phyloP scores from a whole-genome alignment of 2,888 invertebrate genomes.

The Hedya salicella region DNA sequence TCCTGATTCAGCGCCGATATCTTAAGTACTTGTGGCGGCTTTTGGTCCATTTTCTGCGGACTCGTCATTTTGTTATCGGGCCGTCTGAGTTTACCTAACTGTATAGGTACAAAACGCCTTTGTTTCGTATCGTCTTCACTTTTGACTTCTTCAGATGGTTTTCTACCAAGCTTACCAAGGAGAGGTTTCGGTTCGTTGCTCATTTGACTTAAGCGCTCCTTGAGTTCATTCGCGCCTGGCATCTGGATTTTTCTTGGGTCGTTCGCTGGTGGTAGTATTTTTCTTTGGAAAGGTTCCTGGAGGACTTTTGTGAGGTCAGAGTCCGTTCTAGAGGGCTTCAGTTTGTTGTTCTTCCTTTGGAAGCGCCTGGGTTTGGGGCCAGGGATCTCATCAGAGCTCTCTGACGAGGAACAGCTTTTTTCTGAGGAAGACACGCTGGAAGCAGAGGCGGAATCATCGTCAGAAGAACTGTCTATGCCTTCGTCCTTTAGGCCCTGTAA shows the following conservation, averaged over 20 bases:
- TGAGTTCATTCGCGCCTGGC: constrained; percentile 63
- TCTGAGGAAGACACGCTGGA: constrained; percentile 79
- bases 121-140: constrained; percentile 69
- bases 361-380: constrained; percentile 71
- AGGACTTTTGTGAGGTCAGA: constrained; percentile 70
- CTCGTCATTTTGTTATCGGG: constrained; percentile 61
- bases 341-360: constrained; percentile 75
- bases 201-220: constrained; percentile 65
- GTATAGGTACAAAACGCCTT: constrained; percentile 68
- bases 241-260: constrained; percentile 57
- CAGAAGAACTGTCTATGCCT: constrained; percentile 83
- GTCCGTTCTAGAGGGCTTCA: constrained; percentile 77
- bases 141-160: constrained; percentile 68
- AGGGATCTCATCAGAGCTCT: constrained; percentile 74
- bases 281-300: constrained; percentile 62
- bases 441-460: constrained; percentile 76
- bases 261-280: constrained; percentile 62
- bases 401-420: constrained; percentile 79
- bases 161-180: constrained; percentile 70
- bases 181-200: constrained; percentile 73
- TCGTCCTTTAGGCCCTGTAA: constrained; percentile 82
- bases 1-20: constrained; percentile 73
- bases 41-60: constrained; percentile 56
- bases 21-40: constrained; percentile 66
- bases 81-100: constrained; percentile 71